Conservation (phyloP, 2,888 invertebrate species). For the Sinotaia quadrata region DNA sequence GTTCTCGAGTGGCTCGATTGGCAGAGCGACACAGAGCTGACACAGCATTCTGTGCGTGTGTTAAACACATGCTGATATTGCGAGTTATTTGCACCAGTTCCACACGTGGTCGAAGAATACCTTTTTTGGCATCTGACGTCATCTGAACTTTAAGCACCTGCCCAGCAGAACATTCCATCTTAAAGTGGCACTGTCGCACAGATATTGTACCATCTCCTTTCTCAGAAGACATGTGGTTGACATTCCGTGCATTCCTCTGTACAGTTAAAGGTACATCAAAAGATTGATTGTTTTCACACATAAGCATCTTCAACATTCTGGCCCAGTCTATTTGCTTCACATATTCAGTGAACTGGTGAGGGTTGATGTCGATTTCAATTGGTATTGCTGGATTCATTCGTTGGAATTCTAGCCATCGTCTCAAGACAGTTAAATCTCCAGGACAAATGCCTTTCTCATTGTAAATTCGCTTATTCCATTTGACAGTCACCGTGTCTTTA, state of each 20-base stretch:
- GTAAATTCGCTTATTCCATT: conserved; percentile 47
- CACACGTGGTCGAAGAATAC: conserved; percentile 33
- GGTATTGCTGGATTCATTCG: neutral
- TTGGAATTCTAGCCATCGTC: neutral
- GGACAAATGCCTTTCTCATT: neutral
- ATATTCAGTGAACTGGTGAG: neutral
- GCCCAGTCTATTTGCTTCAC: conserved; percentile 17
- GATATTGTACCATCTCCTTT: conserved; percentile 16
- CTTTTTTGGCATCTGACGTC: conserved; percentile 35
- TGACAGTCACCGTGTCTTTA: conserved; percentile 33
- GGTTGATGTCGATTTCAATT: conserved; percentile 9
- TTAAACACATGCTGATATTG: conserved; percentile 38
- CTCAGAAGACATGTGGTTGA: conserved; percentile 18
- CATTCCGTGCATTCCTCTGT: neutral
- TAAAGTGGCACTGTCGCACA: conserved; percentile 24
- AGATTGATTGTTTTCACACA: neutral
- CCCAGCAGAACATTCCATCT: conserved; percentile 31
- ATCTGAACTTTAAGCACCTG: conserved; percentile 40
- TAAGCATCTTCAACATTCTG: neutral
- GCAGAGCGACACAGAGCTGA: conserved; percentile 40
- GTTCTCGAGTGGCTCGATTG: conserved; percentile 32
- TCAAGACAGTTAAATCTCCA: neutral
- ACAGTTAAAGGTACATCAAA: neutral
- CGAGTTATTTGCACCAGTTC: conserved; percentile 35
- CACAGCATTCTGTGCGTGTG: conserved; percentile 41